Evolutionary conservation across 2,888 invertebrate genomes (phyloP), one percentile per base, ranked within the genome.

Genomic region (Dichetophora obliterata): DNA sequence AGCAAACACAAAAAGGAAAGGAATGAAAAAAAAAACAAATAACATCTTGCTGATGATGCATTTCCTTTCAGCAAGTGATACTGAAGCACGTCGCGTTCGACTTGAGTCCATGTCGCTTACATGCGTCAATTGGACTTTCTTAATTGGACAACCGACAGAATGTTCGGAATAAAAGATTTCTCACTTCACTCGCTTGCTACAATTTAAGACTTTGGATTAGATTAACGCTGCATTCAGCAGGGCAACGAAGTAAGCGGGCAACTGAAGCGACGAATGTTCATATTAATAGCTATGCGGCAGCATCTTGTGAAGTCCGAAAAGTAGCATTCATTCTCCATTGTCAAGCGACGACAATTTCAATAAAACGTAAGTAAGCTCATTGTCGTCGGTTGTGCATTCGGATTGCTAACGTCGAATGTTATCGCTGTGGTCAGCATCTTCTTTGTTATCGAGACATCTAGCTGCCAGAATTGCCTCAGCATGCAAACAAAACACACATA

Each of bases 41-140:
- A 83, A 83, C 83, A 85, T 85, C 50, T 82, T 82, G 85, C 86
- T 85, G 85, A 85, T 82, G 82, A 63, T 86, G 85, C 85, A 86
- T 74, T 86, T 85, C 84, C 84, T 82, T 85, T 85, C 83, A 80
- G 61, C 79, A 80, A 84, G 79, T 85, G 85, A 85, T 83, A 82
- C 79, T 77, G 70, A 79, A 80, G 52, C 48, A 27, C 50, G 48
- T 16, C 27, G 52, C 48, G 14, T 16, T 31, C 50, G n/a, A 34
- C 19, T 27, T 22, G 52, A 16, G 71, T 71, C 48, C 74, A 65
- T 11, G n/a, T 34, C 74, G 34, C 31, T 24, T 34, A 34, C 54
- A 52, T 73, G 65, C 37, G 22, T 74, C 66, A 74, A 74, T 74
- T 74, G 74, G 66, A 52, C 74, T 22, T 37, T 24, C 74, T 74